These are phyloP conservation scores for Spialia ferax DNA, from an alignment of 2,888 invertebrate genomes.

Conservation along the genomic window DNA sequence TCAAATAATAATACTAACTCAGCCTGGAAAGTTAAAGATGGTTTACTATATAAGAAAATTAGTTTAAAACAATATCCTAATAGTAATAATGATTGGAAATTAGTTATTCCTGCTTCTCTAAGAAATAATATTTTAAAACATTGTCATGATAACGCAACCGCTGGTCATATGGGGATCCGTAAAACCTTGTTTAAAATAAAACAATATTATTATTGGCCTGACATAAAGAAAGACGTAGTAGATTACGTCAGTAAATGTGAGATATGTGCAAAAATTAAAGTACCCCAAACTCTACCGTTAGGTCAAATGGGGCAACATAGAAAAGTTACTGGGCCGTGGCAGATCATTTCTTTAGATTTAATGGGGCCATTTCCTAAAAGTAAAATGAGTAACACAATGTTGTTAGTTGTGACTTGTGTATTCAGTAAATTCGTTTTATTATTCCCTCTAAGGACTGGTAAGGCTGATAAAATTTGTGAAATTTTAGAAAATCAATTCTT, in stretches of 20 bases:
- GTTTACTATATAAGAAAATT: neutral
- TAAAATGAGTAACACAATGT: no score
- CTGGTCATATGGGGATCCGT: slow-evolving; percentile 37
- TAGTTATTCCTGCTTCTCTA: neutral
- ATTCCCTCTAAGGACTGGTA: no score
- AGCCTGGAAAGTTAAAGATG: neutral
- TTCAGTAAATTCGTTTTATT: no score
- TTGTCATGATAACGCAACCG: neutral
- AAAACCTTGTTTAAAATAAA: slow-evolving; percentile 45
- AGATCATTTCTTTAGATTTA: slow-evolving; percentile 8
- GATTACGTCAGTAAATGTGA: slow-evolving; percentile 20
- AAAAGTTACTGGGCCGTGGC: slow-evolving; percentile 41
- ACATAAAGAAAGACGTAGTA: slow-evolving; percentile 18
- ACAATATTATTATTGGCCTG: slow-evolving; percentile 31
- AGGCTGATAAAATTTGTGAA: no score
- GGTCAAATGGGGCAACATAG: slow-evolving; percentile 42
- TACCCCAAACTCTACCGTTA: slow-evolving; percentile 4
- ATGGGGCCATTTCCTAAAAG: no score
- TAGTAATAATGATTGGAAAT: slow-evolving; percentile 8
- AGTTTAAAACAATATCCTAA: slow-evolving; percentile 4
- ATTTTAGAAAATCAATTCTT: no score
- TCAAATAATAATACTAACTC: neutral
- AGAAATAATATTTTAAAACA: neutral
- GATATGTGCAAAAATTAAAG: slow-evolving; percentile 38
- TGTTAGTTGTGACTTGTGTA: no score